phyloP scores from a whole-genome alignment of 2,113 vertebrate species.

The Mystacornis crossleyi region DNA sequence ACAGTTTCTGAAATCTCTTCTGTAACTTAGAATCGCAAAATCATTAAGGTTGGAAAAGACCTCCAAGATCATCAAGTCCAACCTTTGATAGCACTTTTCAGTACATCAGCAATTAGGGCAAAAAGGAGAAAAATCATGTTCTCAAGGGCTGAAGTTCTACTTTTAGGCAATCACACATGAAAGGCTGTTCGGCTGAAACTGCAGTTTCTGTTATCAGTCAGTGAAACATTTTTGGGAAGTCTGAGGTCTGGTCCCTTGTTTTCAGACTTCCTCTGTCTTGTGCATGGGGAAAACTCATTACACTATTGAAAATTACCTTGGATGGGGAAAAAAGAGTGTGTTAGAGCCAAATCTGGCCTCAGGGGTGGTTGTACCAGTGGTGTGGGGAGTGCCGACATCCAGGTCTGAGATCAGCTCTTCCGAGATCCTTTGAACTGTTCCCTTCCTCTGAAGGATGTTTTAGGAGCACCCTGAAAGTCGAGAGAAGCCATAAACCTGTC shows the following conservation, averaged over 20 bases:
- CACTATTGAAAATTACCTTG: neutral
- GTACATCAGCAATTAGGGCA: neutral
- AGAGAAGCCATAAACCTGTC: neutral
- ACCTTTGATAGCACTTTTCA: neutral
- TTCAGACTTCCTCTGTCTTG: neutral
- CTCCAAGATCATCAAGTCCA: neutral
- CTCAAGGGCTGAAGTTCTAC: neutral
- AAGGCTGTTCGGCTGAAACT: neutral
- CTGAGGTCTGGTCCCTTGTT: neutral
- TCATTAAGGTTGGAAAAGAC: neutral
- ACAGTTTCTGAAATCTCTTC: neutral
- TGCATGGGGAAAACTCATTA: neutral
- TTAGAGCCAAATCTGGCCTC: neutral
- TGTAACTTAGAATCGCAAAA: neutral
- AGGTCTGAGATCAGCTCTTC: neutral
- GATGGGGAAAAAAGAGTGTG: fast-evolving
- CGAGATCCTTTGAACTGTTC: neutral
- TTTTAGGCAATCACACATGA: neutral
- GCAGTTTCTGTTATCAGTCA: neutral
- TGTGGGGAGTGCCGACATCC: neutral
- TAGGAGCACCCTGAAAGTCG: neutral
- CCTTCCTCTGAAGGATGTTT: neutral
- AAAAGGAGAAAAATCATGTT: neutral
- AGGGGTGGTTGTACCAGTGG: neutral
- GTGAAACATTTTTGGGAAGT: neutral